A percentile compares a stretch with the other conserved stretches of the same genome.
Conservation (phyloP, 2,888 invertebrate species). For the Platycheirus albimanus region DNA sequence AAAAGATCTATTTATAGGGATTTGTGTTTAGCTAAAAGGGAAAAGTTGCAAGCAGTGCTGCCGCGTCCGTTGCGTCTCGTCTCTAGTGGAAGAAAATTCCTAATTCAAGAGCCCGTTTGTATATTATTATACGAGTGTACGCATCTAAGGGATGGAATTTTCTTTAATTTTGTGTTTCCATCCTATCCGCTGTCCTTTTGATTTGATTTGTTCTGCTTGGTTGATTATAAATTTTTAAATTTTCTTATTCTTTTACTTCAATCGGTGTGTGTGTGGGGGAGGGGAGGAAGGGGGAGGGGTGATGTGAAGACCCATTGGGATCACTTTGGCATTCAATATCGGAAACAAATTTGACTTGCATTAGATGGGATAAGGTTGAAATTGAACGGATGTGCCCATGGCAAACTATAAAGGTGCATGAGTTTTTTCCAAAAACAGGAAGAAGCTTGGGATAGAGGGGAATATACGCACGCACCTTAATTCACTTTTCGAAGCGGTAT, state of each 20-base stretch:
- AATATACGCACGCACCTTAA: not conserved
- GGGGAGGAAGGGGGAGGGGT: not conserved
- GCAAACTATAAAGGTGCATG: not conserved
- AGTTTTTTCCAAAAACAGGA: not conserved
- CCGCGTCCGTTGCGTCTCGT: not conserved
- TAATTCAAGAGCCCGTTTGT: slow-evolving; percentile 37
- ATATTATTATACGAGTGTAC: not conserved
- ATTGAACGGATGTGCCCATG: slow-evolving; percentile 11
- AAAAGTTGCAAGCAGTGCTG: slow-evolving; percentile 38
- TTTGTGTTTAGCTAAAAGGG: slow-evolving; percentile 46
- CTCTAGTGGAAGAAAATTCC: too few species aligned
- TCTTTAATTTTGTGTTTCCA: slow-evolving; percentile 35
- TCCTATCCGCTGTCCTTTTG: not conserved
- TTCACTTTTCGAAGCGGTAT: not conserved
- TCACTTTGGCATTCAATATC: slow-evolving; percentile 32
- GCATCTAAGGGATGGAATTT: slow-evolving; percentile 34
- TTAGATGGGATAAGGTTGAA: not conserved
- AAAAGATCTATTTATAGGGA: slow-evolving; percentile 69
- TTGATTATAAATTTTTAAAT: slow-evolving; percentile 44
- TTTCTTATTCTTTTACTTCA: not conserved
- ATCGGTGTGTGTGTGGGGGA: too few species aligned
- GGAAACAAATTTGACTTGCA: slow-evolving; percentile 40
- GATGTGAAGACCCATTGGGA: slow-evolving; percentile 8
- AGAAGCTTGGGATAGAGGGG: not conserved
- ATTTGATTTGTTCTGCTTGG: slow-evolving; percentile 29